These are phyloP conservation scores for Lycocerus yunnanus DNA, from an alignment of 2,888 invertebrate species.

Conservation along the genomic window DNA sequence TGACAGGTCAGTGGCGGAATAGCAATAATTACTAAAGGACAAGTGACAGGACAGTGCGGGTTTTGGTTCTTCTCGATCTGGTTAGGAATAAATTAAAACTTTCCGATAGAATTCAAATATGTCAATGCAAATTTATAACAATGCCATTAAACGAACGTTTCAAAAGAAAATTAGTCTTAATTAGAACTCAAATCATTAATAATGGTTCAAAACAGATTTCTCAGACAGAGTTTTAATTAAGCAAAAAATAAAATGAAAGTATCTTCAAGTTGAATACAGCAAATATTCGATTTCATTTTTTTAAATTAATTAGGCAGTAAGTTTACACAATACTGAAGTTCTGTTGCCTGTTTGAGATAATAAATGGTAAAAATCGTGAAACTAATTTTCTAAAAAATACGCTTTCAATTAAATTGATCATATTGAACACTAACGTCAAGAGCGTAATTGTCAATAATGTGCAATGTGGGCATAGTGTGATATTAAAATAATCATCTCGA, in stretches of 20 bases:
- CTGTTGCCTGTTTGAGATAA: neutral
- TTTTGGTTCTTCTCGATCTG: too few relatives aligned
- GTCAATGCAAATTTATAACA: neutral
- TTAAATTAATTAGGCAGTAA: neutral
- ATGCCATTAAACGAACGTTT: neutral
- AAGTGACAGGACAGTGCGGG: too few relatives aligned
- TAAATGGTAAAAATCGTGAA: too few relatives aligned
- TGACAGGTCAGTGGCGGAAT: too few relatives aligned
- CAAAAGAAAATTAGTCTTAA: neutral
- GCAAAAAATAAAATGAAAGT: neutral
- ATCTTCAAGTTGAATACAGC: neutral
- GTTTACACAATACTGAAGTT: neutral
- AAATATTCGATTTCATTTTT: neutral
- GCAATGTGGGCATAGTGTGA: conserved; percentile 15
- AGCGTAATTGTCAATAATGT: conserved; percentile 23
- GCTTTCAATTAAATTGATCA: too few relatives aligned
- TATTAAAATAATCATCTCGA: conserved; percentile 27
- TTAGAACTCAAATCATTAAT: neutral
- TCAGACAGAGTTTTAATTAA: neutral
- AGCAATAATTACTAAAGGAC: too few relatives aligned
- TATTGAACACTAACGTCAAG: conserved; percentile 6
- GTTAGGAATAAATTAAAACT: neutral
- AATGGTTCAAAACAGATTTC: neutral
- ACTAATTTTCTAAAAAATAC: too few relatives aligned
- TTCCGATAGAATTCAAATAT: neutral